Conservation (phyloP, 1,140 invertebrate genomes). For the Drosophila suzukii region DNA sequence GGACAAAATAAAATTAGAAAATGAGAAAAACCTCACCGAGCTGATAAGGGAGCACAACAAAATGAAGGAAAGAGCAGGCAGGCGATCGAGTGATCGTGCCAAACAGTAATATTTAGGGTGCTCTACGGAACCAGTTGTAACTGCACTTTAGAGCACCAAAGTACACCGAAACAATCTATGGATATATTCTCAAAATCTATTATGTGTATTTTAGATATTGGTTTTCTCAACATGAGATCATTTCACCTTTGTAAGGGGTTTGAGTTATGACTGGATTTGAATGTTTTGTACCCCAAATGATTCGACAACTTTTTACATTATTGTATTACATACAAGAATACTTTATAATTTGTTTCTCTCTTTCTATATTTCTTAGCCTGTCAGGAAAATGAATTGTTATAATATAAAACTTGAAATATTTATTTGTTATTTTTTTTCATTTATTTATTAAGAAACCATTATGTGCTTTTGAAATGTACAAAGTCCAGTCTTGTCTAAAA, state of each 20-base stretch:
- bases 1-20: constrained; percentile 71
- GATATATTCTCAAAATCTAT: background rate
- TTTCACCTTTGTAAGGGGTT: background rate
- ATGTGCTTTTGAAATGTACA: background rate
- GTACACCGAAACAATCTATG: background rate
- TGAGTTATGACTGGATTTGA: background rate
- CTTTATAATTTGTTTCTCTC: too few species aligned
- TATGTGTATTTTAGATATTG: background rate
- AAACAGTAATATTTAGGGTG: constrained; percentile 18
- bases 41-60: constrained; percentile 55
- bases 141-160: background rate
- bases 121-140: constrained; percentile 13
- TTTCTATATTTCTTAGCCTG: too few species aligned
- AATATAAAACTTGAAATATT: too few species aligned
- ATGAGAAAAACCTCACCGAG: constrained; percentile 45
- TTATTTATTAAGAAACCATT: background rate
- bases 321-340: background rate
- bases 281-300: background rate
- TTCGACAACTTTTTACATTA: background rate
- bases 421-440: too few species aligned
- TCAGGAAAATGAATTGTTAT: too few species aligned
- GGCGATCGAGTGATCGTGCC: constrained; percentile 33
- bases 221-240: background rate
- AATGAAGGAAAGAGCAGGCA: constrained; percentile 23
- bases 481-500: background rate